phyloP scores from a whole-genome alignment of 1,140 invertebrate genomes.

The Pissodes strobi region DNA sequence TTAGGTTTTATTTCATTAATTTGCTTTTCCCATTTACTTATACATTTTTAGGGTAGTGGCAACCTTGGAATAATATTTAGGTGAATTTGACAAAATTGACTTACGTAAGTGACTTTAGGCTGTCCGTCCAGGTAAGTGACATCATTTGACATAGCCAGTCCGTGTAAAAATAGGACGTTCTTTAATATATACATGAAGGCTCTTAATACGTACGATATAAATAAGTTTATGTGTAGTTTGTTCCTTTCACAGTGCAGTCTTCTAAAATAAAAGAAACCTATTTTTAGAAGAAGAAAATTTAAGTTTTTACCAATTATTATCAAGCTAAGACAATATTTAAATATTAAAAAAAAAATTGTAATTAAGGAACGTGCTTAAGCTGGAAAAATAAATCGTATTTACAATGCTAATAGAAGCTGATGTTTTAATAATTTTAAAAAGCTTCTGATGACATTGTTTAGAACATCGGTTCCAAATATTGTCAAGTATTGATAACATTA shows the following conservation, averaged over 20 bases:
- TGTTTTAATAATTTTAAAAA: too few species aligned
- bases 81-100: conserved; percentile 33
- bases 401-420: too few species aligned
- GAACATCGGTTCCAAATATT: too few species aligned
- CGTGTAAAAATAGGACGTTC: conserved; percentile 62
- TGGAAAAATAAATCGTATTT: too few species aligned
- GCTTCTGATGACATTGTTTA: too few species aligned
- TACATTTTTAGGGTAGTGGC: not conserved
- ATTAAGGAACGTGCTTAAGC: not conserved
- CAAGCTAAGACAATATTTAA: not conserved
- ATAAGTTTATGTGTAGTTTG: conserved; percentile 70
- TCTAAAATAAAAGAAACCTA: conserved; percentile 55
- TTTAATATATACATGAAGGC: conserved; percentile 65
- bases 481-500: too few species aligned
- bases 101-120: conserved; percentile 57
- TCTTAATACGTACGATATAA: conserved; percentile 69
- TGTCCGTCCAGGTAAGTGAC: conserved; percentile 34
- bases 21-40: not conserved
- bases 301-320: not conserved
- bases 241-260: conserved; percentile 69
- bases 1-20: not conserved
- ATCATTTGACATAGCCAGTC: conserved; percentile 58
- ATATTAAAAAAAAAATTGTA: not conserved
- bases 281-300: not conserved
- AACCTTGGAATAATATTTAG: not conserved